Conservation (phyloP, 2,888 invertebrate genomes). For the Cenopis cana region DNA sequence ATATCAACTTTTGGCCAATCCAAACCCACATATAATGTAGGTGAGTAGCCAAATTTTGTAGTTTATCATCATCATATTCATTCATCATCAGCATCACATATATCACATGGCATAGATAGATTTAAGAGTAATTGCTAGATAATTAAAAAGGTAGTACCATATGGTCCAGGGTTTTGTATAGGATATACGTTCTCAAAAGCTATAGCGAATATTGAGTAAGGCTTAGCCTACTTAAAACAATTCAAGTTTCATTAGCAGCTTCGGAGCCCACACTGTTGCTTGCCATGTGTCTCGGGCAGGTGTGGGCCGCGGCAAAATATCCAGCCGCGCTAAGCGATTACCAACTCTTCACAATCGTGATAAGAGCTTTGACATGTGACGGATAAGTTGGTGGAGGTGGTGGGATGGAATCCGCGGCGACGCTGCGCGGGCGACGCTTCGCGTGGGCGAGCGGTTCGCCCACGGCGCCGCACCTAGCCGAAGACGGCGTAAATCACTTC, state of each 20-base stretch:
- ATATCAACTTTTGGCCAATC: conserved; percentile 33
- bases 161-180: neutral
- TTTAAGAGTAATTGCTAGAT: neutral
- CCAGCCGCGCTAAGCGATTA: conserved; percentile 10
- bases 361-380: conserved; percentile 9
- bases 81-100: too few relatives aligned
- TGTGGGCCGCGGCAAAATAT: conserved; percentile 33
- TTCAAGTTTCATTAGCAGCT: conserved; percentile 39
- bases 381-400: conserved; percentile 40
- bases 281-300: conserved; percentile 41
- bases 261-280: conserved; percentile 39
- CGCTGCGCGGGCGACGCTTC: conserved; percentile 59
- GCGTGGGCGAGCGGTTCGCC: conserved; percentile 77
- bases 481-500: conserved; percentile 68
- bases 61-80: neutral
- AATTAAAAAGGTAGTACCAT: neutral
- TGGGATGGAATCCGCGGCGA: conserved; percentile 78
- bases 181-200: neutral
- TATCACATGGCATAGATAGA: neutral
- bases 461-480: conserved; percentile 78
- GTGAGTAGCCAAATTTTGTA: conserved; percentile 56
- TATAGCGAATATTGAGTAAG: conserved; percentile 12
- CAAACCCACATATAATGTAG: conserved; percentile 59
- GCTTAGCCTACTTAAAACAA: conserved; percentile 37
- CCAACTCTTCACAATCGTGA: neutral